Conservation (phyloP, 2,888 invertebrate genomes). For the Saturnia pavonia region DNA sequence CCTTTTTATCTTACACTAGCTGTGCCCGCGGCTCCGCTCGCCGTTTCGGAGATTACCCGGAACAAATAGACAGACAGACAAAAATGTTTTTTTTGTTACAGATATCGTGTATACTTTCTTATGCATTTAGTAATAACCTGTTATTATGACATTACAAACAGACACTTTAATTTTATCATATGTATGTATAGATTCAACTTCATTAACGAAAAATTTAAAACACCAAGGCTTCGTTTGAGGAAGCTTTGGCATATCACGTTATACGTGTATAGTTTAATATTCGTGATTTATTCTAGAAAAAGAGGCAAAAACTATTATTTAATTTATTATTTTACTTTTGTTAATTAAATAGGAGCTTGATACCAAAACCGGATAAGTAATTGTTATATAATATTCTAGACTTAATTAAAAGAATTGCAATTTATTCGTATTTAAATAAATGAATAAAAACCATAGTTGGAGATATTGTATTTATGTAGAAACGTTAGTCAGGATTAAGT, state of each 20-base stretch:
- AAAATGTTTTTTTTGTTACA: too few relatives aligned
- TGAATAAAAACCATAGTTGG: background rate
- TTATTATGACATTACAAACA: too few relatives aligned
- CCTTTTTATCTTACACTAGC: background rate
- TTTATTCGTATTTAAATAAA: background rate
- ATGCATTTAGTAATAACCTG: too few relatives aligned
- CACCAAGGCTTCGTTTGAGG: conserved; percentile 43
- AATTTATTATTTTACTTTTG: conserved; percentile 31
- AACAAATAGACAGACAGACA: too few relatives aligned
- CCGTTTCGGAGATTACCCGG: too few relatives aligned
- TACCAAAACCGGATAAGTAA: conserved; percentile 33
- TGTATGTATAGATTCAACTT: too few relatives aligned
- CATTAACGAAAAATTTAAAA: conserved; percentile 32
- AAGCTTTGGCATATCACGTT: conserved; percentile 43
- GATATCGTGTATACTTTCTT: too few relatives aligned
- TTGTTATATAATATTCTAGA: background rate
- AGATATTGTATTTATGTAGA: background rate
- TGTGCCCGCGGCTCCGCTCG: too few relatives aligned
- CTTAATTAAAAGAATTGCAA: background rate
- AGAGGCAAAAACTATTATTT: background rate
- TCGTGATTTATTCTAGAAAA: conserved; percentile 41
- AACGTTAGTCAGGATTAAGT: background rate
- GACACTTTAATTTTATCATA: too few relatives aligned
- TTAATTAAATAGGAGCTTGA: conserved; percentile 41
- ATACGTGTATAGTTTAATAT: conserved; percentile 39